phyloP scores from a whole-genome alignment of 2,113 vertebrate genomes.

The Macroglossus sobrinus region DNA sequence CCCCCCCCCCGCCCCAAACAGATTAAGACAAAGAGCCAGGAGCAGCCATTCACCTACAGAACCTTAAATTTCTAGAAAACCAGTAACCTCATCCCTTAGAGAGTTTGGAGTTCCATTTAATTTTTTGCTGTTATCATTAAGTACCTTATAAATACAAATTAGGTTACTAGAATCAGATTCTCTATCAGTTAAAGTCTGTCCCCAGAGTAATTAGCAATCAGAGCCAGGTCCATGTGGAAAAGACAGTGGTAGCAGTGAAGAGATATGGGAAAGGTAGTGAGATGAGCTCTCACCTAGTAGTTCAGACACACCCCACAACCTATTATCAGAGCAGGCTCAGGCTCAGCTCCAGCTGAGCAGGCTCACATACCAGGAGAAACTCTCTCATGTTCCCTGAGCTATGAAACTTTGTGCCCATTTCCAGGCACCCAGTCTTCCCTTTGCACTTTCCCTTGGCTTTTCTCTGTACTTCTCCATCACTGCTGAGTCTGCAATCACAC shows the following conservation, averaged over 20 bases:
- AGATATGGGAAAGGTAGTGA: neutral
- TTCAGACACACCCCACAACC: neutral
- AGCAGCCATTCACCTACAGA: neutral
- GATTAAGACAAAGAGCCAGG: neutral
- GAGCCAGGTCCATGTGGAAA: neutral
- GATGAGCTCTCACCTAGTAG: neutral
- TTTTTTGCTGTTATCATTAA: neutral
- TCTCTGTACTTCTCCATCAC: neutral
- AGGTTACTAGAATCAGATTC: neutral
- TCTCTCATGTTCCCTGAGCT: neutral
- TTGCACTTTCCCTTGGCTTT: neutral
- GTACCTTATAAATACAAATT: neutral
- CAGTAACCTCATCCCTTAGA: neutral
- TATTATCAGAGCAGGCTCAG: neutral
- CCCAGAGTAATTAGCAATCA: neutral
- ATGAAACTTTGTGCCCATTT: neutral
- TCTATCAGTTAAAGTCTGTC: neutral
- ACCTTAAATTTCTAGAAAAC: neutral
- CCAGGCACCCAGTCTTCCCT: neutral
- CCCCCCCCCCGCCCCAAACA: too few relatives aligned
- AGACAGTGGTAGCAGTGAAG: neutral
- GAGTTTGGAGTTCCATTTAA: neutral
- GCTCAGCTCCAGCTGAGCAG: neutral
- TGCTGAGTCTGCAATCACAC: neutral
- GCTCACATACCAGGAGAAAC: neutral